phyloP scores from a whole-genome alignment of 2,797 vertebrate species.

The Chrosomus eos region DNA sequence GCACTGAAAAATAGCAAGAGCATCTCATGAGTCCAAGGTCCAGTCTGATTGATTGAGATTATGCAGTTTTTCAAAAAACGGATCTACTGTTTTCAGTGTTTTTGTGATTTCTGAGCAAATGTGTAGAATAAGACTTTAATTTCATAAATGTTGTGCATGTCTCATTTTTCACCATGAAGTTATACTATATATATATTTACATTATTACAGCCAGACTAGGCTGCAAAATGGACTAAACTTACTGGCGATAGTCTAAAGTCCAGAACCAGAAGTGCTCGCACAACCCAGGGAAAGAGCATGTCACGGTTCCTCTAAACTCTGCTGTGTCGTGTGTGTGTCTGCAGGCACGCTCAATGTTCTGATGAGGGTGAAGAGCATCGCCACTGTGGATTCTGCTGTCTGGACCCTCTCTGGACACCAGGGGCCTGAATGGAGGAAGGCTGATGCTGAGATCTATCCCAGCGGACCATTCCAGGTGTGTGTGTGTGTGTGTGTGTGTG shows the following conservation, averaged over 20 bases:
- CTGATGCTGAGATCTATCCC: constrained; percentile 87
- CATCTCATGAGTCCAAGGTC: not conserved
- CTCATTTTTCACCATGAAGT: not conserved
- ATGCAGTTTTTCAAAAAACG: not conserved
- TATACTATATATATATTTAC: not conserved
- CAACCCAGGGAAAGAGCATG: not conserved
- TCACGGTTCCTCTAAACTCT: not conserved
- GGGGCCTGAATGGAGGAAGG: constrained; percentile 89
- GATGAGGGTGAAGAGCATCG: constrained; percentile 86
- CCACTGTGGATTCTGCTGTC: constrained; percentile 82
- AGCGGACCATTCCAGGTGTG: constrained; percentile 93
- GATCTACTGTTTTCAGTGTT: not conserved
- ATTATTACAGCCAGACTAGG: not conserved
- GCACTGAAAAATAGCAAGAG: not conserved
- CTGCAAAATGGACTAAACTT: not conserved
- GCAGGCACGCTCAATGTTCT: constrained; percentile 90
- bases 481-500: constrained; percentile 41
- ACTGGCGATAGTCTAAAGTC: not conserved
- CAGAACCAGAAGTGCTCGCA: not conserved
- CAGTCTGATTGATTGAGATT: not conserved
- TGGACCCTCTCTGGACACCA: constrained; percentile 90
- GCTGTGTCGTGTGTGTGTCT: not conserved
- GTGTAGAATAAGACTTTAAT: no score
- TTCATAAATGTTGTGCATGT: not conserved
- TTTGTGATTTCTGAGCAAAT: not conserved